Evolutionary conservation across 1,140 invertebrate species (phyloP).

Genomic region (Drosophila nebulosa): DNA sequence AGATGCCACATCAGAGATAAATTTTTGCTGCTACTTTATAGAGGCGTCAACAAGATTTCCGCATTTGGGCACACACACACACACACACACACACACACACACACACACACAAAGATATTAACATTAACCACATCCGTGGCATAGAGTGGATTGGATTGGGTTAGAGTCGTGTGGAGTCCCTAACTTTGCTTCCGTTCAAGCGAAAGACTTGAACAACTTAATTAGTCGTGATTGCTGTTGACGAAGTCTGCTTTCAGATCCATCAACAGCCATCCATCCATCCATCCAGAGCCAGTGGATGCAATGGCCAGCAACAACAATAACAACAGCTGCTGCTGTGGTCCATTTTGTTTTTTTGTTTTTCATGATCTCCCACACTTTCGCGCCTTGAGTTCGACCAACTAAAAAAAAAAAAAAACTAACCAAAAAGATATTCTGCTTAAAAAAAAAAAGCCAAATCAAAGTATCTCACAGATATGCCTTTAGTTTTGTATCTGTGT

Average conservation of each 20-base stretch:
- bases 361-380: conserved; percentile 59
- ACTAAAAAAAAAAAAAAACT: too few relatives aligned
- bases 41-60: conserved; percentile 58
- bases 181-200: conserved; percentile 51
- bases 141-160: conserved; percentile 30
- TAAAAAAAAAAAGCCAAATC: conserved; percentile 30
- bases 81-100: conserved; percentile 20
- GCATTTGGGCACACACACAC: conserved; percentile 49
- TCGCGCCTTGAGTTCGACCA: conserved; percentile 35
- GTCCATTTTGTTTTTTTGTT: conserved; percentile 2
- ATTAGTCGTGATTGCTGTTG: conserved; percentile 42
- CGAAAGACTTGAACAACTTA: conserved; percentile 42
- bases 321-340: conserved; percentile 43
- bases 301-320: background rate
- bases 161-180: conserved; percentile 18
- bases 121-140: conserved; percentile 20
- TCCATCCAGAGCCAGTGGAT: too few relatives aligned
- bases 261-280: too few relatives aligned
- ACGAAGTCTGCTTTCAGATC: conserved; percentile 37
- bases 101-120: conserved; percentile 25
- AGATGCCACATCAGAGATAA: conserved; percentile 54
- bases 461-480: conserved; percentile 64
- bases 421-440: conserved; percentile 13
- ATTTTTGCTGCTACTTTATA: conserved; percentile 48
- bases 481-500: conserved; percentile 22